Percentiles rank a stretch among this genome's conserved stretches.
These are phyloP conservation scores for Orthonyx spaldingii DNA, from an alignment of 2,113 vertebrate genomes.

Conservation along the genomic window DNA sequence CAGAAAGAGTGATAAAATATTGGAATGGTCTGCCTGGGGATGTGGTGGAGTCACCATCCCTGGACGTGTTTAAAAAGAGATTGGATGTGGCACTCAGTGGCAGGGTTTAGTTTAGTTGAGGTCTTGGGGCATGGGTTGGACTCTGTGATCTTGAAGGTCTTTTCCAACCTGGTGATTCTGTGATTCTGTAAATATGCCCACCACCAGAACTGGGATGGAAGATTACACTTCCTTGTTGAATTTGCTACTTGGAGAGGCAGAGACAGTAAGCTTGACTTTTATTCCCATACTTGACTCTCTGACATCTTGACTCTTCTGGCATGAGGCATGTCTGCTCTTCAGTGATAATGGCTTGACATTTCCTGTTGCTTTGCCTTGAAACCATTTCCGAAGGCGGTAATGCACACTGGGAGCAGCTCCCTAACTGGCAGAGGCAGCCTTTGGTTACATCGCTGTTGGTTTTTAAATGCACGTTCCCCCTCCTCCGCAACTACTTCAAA, in stretches of 20 bases:
- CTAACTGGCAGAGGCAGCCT: not conserved
- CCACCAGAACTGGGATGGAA: not conserved
- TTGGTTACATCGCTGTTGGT: not conserved
- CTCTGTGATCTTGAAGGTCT: too few relatives aligned
- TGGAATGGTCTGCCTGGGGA: too few relatives aligned
- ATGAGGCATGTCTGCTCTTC: not conserved
- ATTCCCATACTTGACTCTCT: not conserved
- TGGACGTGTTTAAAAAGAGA: too few relatives aligned
- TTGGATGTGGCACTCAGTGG: too few relatives aligned
- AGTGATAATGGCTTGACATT: slow-evolving; percentile 11
- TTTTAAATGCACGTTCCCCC: not conserved
- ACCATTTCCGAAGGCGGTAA: not conserved
- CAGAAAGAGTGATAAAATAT: too few relatives aligned
- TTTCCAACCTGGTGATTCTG: too few relatives aligned
- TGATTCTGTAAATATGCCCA: not conserved
- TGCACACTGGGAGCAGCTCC: not conserved
- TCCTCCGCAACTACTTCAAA: not conserved
- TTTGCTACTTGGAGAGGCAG: not conserved
- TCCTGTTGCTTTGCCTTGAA: slow-evolving; percentile 11
- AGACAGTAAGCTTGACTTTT: not conserved
- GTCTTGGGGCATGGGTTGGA: too few relatives aligned
- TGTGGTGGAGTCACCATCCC: too few relatives aligned
- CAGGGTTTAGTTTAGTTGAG: too few relatives aligned
- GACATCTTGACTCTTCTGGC: not conserved
- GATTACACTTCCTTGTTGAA: not conserved